phyloP scores from a whole-genome alignment of 2,888 invertebrate genomes.

The Frankliniella fusca region DNA sequence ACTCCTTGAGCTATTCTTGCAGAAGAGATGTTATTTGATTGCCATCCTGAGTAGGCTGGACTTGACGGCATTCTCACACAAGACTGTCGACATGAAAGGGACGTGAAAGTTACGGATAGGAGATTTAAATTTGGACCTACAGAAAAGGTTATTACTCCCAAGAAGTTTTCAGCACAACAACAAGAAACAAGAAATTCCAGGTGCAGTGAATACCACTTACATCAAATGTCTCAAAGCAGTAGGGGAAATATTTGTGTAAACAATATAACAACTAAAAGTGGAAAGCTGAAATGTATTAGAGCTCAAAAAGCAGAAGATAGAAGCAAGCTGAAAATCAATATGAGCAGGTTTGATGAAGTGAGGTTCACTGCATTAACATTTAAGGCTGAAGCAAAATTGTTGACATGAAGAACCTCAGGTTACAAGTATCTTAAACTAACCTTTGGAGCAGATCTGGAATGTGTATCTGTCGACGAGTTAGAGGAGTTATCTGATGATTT shows the following conservation, averaged over 20 bases:
- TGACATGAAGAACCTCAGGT: not conserved
- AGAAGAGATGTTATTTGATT: not conserved
- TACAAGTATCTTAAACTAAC: too few species aligned
- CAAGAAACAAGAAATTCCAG: not conserved
- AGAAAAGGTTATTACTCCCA: not conserved
- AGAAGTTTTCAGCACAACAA: not conserved
- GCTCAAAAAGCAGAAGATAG: too few species aligned
- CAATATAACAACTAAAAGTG: not conserved
- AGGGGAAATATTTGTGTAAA: not conserved
- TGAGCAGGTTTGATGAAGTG: too few species aligned
- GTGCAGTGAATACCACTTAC: not conserved
- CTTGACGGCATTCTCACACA: not conserved
- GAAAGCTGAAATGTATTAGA: too few species aligned
- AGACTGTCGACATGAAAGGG: slow-evolving; percentile 4
- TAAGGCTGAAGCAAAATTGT: not conserved
- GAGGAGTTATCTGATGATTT: not conserved
- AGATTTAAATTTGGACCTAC: not conserved
- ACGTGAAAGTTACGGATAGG: not conserved
- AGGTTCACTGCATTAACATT: not conserved
- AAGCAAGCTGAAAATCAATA: too few species aligned
- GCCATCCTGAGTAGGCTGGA: not conserved
- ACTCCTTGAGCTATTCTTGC: not conserved
- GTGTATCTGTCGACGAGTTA: too few species aligned
- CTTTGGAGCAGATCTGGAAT: too few species aligned
- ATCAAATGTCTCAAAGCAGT: not conserved